Evolutionary conservation across 2,888 invertebrate species (phyloP).

Genomic region (Pelosia muscerda): DNA sequence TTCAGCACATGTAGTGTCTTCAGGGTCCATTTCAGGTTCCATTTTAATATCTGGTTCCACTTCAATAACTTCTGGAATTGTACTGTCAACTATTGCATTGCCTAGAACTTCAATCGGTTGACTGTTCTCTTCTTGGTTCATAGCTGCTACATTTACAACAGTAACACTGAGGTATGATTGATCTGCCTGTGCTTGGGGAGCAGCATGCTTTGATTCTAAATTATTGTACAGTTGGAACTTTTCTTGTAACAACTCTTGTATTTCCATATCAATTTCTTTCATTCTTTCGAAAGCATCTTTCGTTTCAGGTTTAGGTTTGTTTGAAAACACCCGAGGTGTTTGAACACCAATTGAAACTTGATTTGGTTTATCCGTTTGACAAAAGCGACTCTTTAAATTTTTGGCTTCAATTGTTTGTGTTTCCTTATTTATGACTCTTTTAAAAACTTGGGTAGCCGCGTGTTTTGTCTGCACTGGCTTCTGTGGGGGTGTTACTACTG

Average conservation of each 20-base stretch:
- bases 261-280: slow-evolving; percentile 88
- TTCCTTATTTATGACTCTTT: slow-evolving; percentile 61
- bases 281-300: slow-evolving; percentile 84
- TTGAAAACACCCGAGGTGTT: slow-evolving; percentile 62
- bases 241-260: slow-evolving; percentile 85
- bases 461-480: slow-evolving; percentile 58
- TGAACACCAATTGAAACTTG: slow-evolving; percentile 59
- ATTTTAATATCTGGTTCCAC: slow-evolving; percentile 12
- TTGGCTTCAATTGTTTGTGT: slow-evolving; percentile 64
- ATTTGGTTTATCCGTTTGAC: slow-evolving; percentile 66
- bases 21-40: background rate
- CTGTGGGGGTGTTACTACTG: slow-evolving; percentile 40
- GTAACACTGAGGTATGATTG: slow-evolving; percentile 76
- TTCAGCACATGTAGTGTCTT: slow-evolving; percentile 44
- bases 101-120: background rate
- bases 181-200: slow-evolving; percentile 40
- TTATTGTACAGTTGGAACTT: slow-evolving; percentile 86
- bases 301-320: slow-evolving; percentile 50
- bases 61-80: slow-evolving; percentile 19
- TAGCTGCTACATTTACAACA: slow-evolving; percentile 71
- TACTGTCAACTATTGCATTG: background rate
- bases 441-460: slow-evolving; percentile 63
- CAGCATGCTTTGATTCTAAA: slow-evolving; percentile 73
- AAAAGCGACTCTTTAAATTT: slow-evolving; percentile 51
- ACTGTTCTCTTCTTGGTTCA: slow-evolving; percentile 39